phyloP scores from a whole-genome alignment of 2,113 vertebrate species.

The Poecile atricapillus region DNA sequence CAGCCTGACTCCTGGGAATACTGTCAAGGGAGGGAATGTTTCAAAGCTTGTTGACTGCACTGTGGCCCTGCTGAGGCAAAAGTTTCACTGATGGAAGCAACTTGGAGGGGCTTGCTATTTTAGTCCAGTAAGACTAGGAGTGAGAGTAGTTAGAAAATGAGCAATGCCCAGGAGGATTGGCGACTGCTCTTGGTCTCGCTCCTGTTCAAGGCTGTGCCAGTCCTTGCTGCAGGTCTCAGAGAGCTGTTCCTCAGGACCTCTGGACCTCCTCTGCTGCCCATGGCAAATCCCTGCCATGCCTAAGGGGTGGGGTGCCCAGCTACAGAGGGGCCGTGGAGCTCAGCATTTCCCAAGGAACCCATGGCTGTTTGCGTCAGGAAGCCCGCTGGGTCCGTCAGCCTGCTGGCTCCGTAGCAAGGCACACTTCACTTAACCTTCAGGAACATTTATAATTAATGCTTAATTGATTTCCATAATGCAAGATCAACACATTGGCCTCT shows the following conservation, averaged over 20 bases:
- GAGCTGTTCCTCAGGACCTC: background rate
- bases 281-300: background rate
- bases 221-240: background rate
- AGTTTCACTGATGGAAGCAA: background rate
- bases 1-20: background rate
- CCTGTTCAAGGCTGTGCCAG: background rate
- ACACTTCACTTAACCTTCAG: constrained; percentile 63
- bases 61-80: background rate
- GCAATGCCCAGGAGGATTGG: too few species aligned
- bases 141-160: background rate
- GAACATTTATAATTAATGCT: constrained; percentile 63
- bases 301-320: fast-evolving
- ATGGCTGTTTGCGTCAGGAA: background rate
- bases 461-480: constrained; percentile 69
- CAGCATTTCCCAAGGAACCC: background rate
- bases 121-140: background rate
- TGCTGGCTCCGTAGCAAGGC: background rate
- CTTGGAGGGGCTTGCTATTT: background rate
- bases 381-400: background rate
- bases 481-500: constrained; percentile 57
- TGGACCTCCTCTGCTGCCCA: fast-evolving
- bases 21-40: background rate
- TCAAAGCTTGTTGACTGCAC: background rate
- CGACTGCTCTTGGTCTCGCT: background rate
- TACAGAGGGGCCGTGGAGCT: background rate